phyloP scores from a whole-genome alignment of 2,797 vertebrate species.

The Tokudaia muenninki region DNA sequence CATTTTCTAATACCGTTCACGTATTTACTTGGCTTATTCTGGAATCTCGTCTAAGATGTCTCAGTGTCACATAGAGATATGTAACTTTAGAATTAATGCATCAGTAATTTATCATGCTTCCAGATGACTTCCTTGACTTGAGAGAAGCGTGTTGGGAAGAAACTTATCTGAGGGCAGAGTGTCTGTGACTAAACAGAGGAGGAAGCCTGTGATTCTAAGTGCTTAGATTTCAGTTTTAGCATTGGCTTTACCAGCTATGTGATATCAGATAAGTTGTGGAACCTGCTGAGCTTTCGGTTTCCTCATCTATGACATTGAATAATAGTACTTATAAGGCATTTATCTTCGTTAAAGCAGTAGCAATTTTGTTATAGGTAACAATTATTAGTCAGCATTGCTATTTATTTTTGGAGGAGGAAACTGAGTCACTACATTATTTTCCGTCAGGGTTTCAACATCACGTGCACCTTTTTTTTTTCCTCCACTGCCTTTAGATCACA shows the following conservation, averaged over 20 bases:
- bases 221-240: background rate
- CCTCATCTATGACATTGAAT: background rate
- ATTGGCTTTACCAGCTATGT: too few species aligned
- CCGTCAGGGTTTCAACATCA: background rate
- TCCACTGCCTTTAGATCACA: background rate
- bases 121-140: background rate
- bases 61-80: background rate
- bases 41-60: constrained; percentile 23
- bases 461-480: background rate
- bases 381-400: background rate
- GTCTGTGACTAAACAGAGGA: background rate
- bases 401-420: background rate
- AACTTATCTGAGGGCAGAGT: background rate
- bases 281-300: background rate
- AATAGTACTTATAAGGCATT: background rate
- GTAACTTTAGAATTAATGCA: background rate
- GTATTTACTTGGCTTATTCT: constrained; percentile 10
- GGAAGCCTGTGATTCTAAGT: background rate
- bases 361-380: background rate
- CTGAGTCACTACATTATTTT: background rate
- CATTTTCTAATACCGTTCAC: background rate
- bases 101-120: background rate
- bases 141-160: background rate
- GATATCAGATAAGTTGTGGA: background rate
- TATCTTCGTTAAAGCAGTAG: background rate